Percentiles rank a stretch among this genome's conserved stretches.
phyloP scores from a whole-genome alignment of 2,888 invertebrate species.

The Agonopterix arenella region DNA sequence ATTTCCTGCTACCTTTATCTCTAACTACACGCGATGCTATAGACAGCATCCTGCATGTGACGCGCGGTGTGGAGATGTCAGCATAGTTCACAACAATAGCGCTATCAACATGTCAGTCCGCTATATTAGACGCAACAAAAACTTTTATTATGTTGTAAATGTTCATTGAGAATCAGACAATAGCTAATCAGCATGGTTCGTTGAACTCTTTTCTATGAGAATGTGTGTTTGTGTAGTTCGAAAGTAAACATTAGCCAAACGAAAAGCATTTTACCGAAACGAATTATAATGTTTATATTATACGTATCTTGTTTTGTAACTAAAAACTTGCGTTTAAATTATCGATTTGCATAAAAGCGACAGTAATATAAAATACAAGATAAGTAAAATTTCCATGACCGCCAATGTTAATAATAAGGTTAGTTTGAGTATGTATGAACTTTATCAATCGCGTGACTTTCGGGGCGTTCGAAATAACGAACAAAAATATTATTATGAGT shows the following conservation, averaged over 20 bases:
- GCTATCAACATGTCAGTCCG: slow-evolving; percentile 4
- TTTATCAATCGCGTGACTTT: slow-evolving; percentile 6
- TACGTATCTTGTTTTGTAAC: too few relatives aligned
- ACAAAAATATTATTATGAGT: slow-evolving; percentile 4
- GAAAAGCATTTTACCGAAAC: too few relatives aligned
- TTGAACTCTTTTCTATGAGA: slow-evolving; percentile 19
- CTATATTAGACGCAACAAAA: slow-evolving; percentile 3
- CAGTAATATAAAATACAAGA: slow-evolving; percentile 1
- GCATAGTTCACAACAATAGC: slow-evolving; percentile 2
- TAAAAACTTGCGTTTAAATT: not conserved
- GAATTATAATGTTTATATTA: too few relatives aligned
- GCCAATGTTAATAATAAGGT: not conserved
- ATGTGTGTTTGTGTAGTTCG: not conserved
- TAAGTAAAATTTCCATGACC: slow-evolving; percentile 2
- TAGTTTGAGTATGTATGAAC: not conserved
- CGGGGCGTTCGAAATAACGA: not conserved
- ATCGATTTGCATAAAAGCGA: not conserved
- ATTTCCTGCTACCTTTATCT: not conserved
- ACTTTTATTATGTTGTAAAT: slow-evolving; percentile 4
- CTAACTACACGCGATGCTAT: too few relatives aligned
- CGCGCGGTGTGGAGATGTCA: not conserved
- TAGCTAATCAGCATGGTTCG: slow-evolving; percentile 13
- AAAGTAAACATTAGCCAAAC: not conserved
- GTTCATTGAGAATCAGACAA: slow-evolving; percentile 11
- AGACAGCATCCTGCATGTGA: too few relatives aligned